Evolutionary conservation across 2,797 vertebrate genomes (phyloP).

Genomic region (Streptopelia turtur): DNA sequence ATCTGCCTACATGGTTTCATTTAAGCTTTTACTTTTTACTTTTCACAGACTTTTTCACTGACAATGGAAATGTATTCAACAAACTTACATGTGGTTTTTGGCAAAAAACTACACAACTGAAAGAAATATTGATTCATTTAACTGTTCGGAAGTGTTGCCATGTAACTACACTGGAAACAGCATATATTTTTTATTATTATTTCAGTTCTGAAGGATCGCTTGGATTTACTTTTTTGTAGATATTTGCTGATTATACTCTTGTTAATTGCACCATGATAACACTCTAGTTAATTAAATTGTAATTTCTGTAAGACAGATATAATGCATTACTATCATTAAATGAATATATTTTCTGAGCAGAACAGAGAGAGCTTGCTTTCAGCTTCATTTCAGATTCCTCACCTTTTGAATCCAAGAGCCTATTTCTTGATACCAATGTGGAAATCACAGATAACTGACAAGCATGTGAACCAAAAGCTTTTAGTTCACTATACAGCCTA

Average conservation of each 20-base stretch:
- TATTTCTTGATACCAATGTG: not conserved
- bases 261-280: not conserved
- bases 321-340: not conserved
- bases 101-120: not conserved
- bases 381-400: not conserved
- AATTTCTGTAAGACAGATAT: not conserved
- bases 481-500: not conserved
- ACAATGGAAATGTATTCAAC: not conserved
- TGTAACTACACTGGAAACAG: not conserved
- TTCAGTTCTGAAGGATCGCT: not conserved
- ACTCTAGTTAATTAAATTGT: not conserved
- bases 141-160: not conserved
- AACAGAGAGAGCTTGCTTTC: not conserved
- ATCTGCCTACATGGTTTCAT: not conserved
- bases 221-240: not conserved
- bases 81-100: not conserved
- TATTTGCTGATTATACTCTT: not conserved
- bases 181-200: not conserved
- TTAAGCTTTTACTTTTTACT: not conserved
- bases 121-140: not conserved
- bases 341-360: not conserved
- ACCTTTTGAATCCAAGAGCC: not conserved
- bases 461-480: slow-evolving; percentile 10
- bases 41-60: not conserved
- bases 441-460: slow-evolving; percentile 9